Evolutionary conservation across 2,113 vertebrate genomes (phyloP).

Genomic region (Perognathus longimembris): DNA sequence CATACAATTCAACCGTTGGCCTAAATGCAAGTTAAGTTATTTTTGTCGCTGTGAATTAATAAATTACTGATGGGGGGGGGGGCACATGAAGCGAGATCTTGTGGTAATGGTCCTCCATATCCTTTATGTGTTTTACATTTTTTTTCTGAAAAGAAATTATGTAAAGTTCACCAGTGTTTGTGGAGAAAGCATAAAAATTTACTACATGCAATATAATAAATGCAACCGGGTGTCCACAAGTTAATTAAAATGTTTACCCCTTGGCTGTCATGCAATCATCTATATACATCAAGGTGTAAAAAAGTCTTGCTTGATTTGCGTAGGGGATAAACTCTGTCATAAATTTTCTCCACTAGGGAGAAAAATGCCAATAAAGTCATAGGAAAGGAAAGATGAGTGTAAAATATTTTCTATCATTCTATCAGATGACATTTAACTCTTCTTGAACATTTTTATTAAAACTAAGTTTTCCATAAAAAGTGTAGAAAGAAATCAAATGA

Average conservation of each 20-base stretch:
- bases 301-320: neutral
- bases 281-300: neutral
- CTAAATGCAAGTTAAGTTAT: neutral
- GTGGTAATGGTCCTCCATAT: neutral
- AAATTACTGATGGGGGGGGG: neutral
- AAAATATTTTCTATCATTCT: neutral
- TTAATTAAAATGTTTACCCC: conserved; percentile 54
- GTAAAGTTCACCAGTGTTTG: conserved; percentile 21
- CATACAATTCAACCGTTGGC: neutral
- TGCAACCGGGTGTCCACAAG: neutral
- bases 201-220: conserved; percentile 10
- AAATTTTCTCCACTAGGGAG: neutral
- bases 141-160: conserved; percentile 26
- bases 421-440: neutral
- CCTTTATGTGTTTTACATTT: neutral
- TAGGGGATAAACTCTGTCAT: neutral
- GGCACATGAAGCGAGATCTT: neutral
- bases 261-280: conserved; percentile 2
- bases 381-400: neutral
- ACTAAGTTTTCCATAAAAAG: neutral
- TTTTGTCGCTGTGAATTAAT: neutral
- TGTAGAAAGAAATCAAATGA: neutral
- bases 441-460: neutral
- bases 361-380: neutral
- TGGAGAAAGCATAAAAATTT: conserved; percentile 43